A percentile compares a stretch with the other conserved stretches of the same genome.
phyloP scores from a whole-genome alignment of 2,797 vertebrate species.

The Bryconaethiops microstoma region DNA sequence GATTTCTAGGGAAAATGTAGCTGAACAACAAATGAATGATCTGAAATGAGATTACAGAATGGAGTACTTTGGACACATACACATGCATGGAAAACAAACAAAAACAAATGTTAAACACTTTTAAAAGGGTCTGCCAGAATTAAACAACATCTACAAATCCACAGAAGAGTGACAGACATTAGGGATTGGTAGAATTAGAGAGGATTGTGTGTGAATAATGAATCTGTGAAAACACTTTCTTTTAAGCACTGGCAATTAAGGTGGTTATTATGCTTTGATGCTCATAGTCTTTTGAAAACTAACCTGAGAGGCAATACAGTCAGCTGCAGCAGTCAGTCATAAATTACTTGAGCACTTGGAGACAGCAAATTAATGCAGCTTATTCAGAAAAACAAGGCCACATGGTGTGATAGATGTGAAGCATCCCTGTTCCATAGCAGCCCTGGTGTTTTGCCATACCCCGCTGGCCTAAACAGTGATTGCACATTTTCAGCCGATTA shows the following conservation, averaged over 20 bases:
- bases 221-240: not conserved
- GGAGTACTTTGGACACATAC: not conserved
- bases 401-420: constrained; percentile 3
- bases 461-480: not conserved
- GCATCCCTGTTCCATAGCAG: not conserved
- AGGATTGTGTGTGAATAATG: not conserved
- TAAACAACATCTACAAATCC: not conserved
- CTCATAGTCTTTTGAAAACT: not conserved
- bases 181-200: not conserved
- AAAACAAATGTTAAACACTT: constrained; percentile 8
- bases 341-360: constrained; percentile 12
- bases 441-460: constrained; percentile 10
- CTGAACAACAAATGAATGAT: not conserved
- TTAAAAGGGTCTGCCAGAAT: not conserved
- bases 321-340: constrained; percentile 13
- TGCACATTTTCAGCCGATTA: constrained; percentile 15
- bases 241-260: constrained; percentile 16
- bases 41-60: not conserved
- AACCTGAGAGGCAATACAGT: constrained; percentile 9
- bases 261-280: constrained; percentile 1
- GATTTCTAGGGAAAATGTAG: not conserved
- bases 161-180: constrained; percentile 5
- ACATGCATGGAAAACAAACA: not conserved
- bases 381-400: constrained; percentile 16
- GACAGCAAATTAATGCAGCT: not conserved